Percentiles rank a stretch among this genome's conserved stretches.
phyloP scores from a whole-genome alignment of 35 echinoderm and acorn worm species.

The Holothuria glaberrima region DNA sequence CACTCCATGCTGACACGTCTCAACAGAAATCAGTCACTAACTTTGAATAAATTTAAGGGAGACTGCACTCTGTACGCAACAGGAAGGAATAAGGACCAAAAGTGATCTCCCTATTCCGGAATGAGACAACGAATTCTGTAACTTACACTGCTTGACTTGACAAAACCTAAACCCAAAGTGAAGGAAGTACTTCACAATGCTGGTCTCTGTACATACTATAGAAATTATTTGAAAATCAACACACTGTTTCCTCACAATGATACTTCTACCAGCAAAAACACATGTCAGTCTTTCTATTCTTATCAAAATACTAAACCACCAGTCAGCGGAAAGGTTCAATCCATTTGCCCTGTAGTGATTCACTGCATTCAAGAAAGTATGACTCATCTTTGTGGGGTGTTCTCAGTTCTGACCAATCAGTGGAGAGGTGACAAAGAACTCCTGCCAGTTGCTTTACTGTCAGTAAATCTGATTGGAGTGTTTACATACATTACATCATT shows the following conservation, averaged over 20 bases:
- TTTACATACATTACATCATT: not conserved
- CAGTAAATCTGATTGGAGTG: slow-evolving; percentile 39
- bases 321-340: too few relatives aligned
- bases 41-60: not conserved
- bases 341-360: too few relatives aligned
- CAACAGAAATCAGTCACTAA: not conserved
- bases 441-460: not conserved
- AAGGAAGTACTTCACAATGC: not conserved
- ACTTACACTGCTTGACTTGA: not conserved
- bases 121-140: not conserved
- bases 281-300: too few relatives aligned
- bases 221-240: slow-evolving; percentile 16
- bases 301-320: too few relatives aligned
- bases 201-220: not conserved
- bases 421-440: not conserved
- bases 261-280: slow-evolving; percentile 11
- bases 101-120: not conserved
- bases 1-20: slow-evolving; percentile 28
- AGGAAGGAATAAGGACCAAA: slow-evolving; percentile 10
- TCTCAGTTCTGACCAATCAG: not conserved
- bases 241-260: not conserved
- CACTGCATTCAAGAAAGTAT: not conserved
- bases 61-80: not conserved
- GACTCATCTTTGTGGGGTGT: slow-evolving; percentile 33
- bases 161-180: not conserved